Evolutionary conservation across 2,797 vertebrate species (phyloP).

Genomic region (Balearica regulorum): DNA sequence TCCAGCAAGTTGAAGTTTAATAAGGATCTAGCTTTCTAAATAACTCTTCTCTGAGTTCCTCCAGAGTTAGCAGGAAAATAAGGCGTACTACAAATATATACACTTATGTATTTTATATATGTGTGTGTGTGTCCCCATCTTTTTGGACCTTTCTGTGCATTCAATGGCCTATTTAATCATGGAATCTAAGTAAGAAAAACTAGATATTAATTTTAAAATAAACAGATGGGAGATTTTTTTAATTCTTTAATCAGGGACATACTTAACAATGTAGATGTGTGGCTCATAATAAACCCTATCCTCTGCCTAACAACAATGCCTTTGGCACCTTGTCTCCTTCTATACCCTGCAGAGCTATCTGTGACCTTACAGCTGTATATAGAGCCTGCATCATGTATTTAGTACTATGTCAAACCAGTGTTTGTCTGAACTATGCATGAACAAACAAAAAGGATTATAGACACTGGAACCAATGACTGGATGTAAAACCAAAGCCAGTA

Average conservation of each 20-base stretch:
- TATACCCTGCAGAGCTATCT: background rate
- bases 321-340: background rate
- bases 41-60: background rate
- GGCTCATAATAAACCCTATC: background rate
- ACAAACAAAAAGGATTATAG: background rate
- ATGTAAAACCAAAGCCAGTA: background rate
- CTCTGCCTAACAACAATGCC: fast-evolving
- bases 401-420: background rate
- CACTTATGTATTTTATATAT: background rate
- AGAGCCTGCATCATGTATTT: background rate
- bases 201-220: background rate
- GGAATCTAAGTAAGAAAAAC: background rate
- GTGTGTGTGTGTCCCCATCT: background rate
- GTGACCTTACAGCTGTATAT: background rate
- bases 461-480: background rate
- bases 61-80: background rate
- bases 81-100: fast-evolving
- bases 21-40: background rate
- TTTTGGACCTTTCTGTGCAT: background rate
- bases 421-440: background rate
- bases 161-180: background rate
- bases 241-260: background rate
- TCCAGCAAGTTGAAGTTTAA: background rate
- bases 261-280: background rate
- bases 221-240: background rate